Percentiles rank a stretch among this genome's conserved stretches.
phyloP scores from a whole-genome alignment of 2,888 invertebrate species.

The Heliothis peltigera region DNA sequence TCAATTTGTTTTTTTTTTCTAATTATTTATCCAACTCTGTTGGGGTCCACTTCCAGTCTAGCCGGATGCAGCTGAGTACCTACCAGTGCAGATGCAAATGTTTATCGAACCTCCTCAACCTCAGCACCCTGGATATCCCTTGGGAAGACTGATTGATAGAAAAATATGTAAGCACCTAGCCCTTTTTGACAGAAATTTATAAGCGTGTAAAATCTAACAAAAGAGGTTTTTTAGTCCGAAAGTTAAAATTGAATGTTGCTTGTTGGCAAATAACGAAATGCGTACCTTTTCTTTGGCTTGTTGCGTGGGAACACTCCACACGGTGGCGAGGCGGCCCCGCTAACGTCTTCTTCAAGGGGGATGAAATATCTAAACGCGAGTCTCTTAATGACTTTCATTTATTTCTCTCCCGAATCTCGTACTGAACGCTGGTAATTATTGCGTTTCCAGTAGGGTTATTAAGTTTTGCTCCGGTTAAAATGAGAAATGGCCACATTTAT shows the following conservation, averaged over 20 bases:
- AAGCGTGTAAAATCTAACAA: too few species aligned
- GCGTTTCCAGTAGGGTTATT: constrained; percentile 88
- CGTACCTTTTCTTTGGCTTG: constrained; percentile 72
- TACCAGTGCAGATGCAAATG: too few species aligned
- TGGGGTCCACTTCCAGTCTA: too few species aligned
- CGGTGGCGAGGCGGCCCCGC: constrained; percentile 73
- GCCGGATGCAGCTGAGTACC: too few species aligned
- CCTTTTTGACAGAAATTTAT: too few species aligned
- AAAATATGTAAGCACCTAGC: too few species aligned
- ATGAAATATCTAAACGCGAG: constrained; percentile 88
- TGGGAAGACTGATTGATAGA: too few species aligned
- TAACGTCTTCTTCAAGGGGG: constrained; percentile 88
- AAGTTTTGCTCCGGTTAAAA: constrained; percentile 88
- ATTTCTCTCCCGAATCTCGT: constrained; percentile 88
- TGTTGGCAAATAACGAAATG: constrained; percentile 32
- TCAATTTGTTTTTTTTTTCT: too few species aligned
- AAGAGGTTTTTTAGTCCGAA: too few species aligned
- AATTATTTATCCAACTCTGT: too few species aligned
- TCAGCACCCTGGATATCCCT: too few species aligned
- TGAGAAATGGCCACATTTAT: constrained; percentile 88
- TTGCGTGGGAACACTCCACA: constrained; percentile 84
- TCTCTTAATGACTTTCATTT: constrained; percentile 89
- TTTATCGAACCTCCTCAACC: too few species aligned
- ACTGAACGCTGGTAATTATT: constrained; percentile 88
- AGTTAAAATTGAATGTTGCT: background rate